Evolutionary conservation across 1,140 invertebrate species (phyloP).

Genomic region (Mamestra configurata): DNA sequence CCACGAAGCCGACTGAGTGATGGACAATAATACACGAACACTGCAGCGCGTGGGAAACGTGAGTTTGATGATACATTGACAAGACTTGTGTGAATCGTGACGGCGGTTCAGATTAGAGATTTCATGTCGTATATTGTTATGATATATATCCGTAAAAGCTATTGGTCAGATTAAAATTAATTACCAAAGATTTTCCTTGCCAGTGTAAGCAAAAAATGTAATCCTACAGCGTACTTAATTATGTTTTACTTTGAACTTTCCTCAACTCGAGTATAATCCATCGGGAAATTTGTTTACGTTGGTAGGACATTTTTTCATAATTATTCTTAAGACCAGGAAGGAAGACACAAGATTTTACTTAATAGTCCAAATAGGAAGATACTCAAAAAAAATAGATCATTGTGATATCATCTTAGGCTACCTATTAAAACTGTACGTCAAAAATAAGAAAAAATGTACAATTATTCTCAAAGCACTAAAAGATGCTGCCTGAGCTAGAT

Average conservation of each 20-base stretch:
- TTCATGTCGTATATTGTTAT: background rate
- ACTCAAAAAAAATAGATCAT: no score
- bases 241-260: background rate
- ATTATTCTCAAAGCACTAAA: no score
- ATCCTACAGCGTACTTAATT: background rate
- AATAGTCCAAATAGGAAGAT: no score
- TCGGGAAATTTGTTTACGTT: background rate
- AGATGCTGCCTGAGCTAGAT: no score
- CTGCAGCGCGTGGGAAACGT: slow-evolving; percentile 54
- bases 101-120: background rate
- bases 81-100: background rate
- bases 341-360: background rate
- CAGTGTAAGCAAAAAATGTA: background rate
- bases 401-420: no score
- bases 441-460: no score
- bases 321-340: background rate
- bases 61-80: slow-evolving; percentile 25
- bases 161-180: no score
- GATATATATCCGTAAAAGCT: background rate
- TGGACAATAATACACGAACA: slow-evolving; percentile 18
- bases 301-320: background rate
- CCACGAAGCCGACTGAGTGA: slow-evolving; percentile 48
- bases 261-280: background rate
- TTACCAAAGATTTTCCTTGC: background rate
- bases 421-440: no score